These are phyloP conservation scores for Choristoneura rosaceana DNA, from an alignment of 2,888 invertebrate species.

Conservation along the genomic window DNA sequence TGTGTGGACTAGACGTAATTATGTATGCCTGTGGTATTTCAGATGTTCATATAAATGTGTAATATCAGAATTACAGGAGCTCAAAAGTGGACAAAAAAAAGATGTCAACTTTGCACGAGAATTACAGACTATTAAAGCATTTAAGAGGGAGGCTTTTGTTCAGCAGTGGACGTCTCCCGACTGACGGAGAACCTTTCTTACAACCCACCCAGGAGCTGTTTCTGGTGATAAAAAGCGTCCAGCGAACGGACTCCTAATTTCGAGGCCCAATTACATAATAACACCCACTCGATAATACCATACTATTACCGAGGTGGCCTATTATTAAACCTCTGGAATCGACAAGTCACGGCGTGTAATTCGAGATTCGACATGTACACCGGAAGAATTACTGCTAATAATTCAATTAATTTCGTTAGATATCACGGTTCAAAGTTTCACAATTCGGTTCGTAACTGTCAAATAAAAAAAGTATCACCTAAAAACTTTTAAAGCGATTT, in stretches of 20 bases:
- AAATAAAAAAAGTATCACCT: no score
- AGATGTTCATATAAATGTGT: no score
- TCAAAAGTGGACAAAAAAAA: no score
- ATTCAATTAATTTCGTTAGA: constrained; percentile 30
- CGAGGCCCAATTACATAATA: constrained; percentile 34
- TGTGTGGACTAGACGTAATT: no score
- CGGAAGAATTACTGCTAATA: constrained; percentile 39
- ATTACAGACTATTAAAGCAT: no score
- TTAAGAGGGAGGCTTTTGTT: no score
- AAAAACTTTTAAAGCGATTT: no score
- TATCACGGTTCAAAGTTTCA: neutral
- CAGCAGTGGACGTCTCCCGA: no score
- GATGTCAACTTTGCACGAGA: no score
- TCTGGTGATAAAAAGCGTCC: neutral
- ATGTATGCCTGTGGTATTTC: no score
- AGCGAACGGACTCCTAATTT: constrained; percentile 17
- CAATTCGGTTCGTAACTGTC: neutral
- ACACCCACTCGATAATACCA: constrained; percentile 29
- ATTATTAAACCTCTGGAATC: constrained; percentile 24
- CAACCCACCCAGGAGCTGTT: neutral
- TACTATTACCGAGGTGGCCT: constrained; percentile 27
- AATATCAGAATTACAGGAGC: no score
- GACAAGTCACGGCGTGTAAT: constrained; percentile 34
- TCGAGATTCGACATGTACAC: constrained; percentile 18
- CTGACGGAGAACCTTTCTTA: no score